These are phyloP conservation scores for Aplochiton taeniatus DNA, from an alignment of 2,797 vertebrate genomes.

Conservation along the genomic window DNA sequence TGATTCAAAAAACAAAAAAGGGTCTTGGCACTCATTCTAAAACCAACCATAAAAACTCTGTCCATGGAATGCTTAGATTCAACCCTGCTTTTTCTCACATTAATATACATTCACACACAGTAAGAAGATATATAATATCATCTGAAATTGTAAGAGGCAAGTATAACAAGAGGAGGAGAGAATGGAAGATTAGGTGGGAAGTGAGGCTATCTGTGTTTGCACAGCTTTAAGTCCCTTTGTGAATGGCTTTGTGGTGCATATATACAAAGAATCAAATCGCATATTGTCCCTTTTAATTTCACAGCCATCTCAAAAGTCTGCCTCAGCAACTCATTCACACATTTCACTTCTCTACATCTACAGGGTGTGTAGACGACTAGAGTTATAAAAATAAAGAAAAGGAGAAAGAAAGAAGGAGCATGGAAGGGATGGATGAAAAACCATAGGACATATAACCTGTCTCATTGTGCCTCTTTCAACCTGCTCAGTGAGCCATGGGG, in stretches of 20 bases:
- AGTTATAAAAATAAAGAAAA: slow-evolving; percentile 16
- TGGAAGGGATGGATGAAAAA: slow-evolving; percentile 31
- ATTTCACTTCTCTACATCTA: slow-evolving; percentile 47
- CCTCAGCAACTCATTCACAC: slow-evolving; percentile 49
- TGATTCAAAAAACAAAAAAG: neutral
- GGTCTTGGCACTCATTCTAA: no score
- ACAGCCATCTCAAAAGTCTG: slow-evolving; percentile 52
- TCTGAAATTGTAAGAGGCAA: no score
- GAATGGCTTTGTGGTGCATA: slow-evolving; percentile 8
- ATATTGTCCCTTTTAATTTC: slow-evolving; percentile 58
- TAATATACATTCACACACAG: neutral
- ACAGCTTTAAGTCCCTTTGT: slow-evolving; percentile 18
- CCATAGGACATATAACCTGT: slow-evolving; percentile 48
- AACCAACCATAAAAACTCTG: no score
- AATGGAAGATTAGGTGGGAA: neutral
- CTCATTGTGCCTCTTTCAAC: slow-evolving; percentile 63
- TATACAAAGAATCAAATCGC: slow-evolving; percentile 7
- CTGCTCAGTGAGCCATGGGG: slow-evolving; percentile 72
- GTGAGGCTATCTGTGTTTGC: slow-evolving; percentile 11
- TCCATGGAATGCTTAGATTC: no score
- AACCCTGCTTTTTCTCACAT: slow-evolving; percentile 35
- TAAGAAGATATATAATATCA: neutral
- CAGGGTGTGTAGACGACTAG: slow-evolving; percentile 21
- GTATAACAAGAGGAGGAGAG: neutral
- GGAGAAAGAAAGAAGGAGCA: slow-evolving; percentile 19